Evolutionary conservation across 2,797 vertebrate genomes (phyloP), one percentile per base, ranked within the genome.

Genomic region (Buceros bicornis): DNA sequence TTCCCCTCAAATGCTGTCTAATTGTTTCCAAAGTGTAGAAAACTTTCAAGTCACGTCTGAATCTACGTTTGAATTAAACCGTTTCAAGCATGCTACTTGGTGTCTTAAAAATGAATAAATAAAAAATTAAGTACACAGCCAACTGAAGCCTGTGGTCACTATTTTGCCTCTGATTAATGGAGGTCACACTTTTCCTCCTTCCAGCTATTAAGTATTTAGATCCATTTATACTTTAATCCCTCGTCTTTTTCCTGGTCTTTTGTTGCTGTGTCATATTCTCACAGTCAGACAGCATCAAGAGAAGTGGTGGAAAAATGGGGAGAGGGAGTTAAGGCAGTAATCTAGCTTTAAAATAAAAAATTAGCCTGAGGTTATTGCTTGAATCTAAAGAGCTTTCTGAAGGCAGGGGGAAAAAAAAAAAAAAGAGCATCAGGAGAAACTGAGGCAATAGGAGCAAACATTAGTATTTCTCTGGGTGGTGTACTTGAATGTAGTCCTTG

Each of bases 331-430:
- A 95, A 93, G 50, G n/a, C 64, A 72, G 64, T 95, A 96, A 96
- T 95, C 93, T 86, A 87, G 67, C 78, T 96, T 91, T 89, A 74
- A 97, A 95, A 96, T 90, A 91, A 90, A 87, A 96, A 92, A 67
- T 33, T 87, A 64, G 33, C 61, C 45, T 69, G 81, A 90, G 83
- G 64, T 89, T 73, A 90, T 64, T 61, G 50, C 86, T 97, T 92
- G 81, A 92, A 80, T 92, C 72, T 82, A 53, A 94, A 90, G 66
- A 92, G 40, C 42, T 76, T 95, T 60, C 45, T 3, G 1, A 80
- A 96, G 50, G 78, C 25, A 87, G 62, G 65, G 71, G 10, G 6
- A 1, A 18, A n/a, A 13, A 8, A 0, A 3, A 28, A 22, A 37
- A 33, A 37, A 84, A 82, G 11, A 43, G 33, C 71, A 19, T 13